These are phyloP conservation scores for Melieria crassipennis DNA, from an alignment of 2,888 invertebrate species.

Conservation along the genomic window DNA sequence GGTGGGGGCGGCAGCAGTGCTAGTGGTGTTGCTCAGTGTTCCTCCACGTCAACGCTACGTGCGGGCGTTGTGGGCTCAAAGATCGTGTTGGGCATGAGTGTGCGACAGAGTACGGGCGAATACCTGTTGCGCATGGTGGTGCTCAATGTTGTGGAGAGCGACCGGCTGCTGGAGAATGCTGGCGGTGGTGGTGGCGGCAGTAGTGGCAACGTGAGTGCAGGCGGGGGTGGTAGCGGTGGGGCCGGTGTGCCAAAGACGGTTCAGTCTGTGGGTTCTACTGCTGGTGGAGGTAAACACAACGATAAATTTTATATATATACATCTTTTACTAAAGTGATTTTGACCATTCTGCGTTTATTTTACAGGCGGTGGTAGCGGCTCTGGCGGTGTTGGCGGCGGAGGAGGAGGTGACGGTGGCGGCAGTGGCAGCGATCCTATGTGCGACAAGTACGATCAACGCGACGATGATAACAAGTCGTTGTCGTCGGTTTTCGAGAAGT, in stretches of 20 bases:
- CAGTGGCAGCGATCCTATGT: conserved; percentile 46
- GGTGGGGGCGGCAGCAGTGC: conserved; percentile 40
- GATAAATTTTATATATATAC: conserved; percentile 1
- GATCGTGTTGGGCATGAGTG: conserved; percentile 57
- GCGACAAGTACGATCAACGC: conserved; percentile 45
- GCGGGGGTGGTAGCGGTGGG: conserved; percentile 12
- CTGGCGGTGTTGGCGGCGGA: conserved; percentile 10
- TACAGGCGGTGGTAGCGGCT: background rate
- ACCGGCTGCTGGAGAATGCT: conserved; percentile 49
- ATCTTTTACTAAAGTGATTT: background rate
- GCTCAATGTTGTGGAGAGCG: conserved; percentile 56
- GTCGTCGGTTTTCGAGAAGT: conserved; percentile 56
- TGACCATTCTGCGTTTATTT: background rate
- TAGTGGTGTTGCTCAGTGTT: conserved; percentile 48
- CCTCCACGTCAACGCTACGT: conserved; percentile 58
- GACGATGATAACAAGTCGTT: conserved; percentile 56
- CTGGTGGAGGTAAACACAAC: conserved; percentile 29
- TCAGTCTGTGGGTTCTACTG: conserved; percentile 10
- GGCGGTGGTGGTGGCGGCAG: conserved; percentile 41
- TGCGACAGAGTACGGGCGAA: conserved; percentile 56
- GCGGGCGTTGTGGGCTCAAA: conserved; percentile 60
- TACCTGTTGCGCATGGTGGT: conserved; percentile 57
- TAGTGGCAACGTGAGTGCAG: conserved; percentile 28
- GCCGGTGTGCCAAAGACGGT: background rate
- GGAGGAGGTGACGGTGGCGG: conserved; percentile 44